Percentiles rank a stretch among this genome's conserved stretches.
phyloP scores from a whole-genome alignment of 2,888 invertebrate species.

The Yponomeuta malinellus region DNA sequence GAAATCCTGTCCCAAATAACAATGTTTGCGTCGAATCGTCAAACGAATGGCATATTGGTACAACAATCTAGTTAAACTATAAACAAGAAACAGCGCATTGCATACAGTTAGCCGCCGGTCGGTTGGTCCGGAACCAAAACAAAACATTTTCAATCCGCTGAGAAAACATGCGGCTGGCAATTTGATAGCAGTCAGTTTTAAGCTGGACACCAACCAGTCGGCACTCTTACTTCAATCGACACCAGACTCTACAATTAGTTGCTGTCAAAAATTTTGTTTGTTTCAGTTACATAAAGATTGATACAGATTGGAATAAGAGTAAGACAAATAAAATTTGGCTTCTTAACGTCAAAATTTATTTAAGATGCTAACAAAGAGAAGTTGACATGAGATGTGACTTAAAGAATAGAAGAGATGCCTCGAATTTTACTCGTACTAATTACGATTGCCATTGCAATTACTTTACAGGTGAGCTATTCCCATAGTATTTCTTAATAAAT shows the following conservation, averaged over 20 bases:
- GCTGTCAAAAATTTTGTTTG: background rate
- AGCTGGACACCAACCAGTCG: background rate
- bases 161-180: background rate
- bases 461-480: constrained; percentile 47
- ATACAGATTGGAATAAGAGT: background rate
- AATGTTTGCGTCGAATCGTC: background rate
- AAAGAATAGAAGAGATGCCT: constrained; percentile 49
- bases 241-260: background rate
- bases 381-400: constrained; percentile 48
- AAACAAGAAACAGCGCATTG: background rate
- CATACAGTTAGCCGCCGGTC: background rate
- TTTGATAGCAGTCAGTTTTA: background rate
- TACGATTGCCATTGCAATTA: constrained; percentile 43
- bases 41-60: background rate
- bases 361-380: constrained; percentile 32
- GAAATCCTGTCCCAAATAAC: constrained; percentile 7
- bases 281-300: background rate
- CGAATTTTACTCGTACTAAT: constrained; percentile 45
- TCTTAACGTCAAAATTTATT: background rate
- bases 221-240: background rate
- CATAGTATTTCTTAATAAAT: background rate
- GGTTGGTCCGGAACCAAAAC: background rate
- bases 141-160: background rate
- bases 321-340: background rate
- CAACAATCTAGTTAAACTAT: background rate